Conservation (phyloP, 2,888 invertebrate genomes). For the Cabera pusaria region DNA sequence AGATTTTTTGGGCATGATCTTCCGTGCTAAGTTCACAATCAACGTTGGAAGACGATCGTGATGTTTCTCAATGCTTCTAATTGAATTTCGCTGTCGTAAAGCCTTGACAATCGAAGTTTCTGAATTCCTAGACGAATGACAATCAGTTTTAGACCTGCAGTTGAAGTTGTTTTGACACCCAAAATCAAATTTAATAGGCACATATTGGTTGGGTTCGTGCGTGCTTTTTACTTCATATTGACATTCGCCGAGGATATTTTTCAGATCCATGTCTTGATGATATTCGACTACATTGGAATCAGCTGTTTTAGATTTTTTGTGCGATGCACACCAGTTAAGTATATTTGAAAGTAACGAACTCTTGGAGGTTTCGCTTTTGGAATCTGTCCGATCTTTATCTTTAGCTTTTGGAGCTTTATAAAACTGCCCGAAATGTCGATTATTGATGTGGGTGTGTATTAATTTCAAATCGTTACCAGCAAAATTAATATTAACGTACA, state of each 20-base stretch:
- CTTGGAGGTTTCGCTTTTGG: slow-evolving; percentile 28
- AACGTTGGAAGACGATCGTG: slow-evolving; percentile 38
- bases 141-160: too few species aligned
- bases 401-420: slow-evolving; percentile 35
- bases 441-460: slow-evolving; percentile 30
- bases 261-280: neutral
- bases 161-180: slow-evolving; percentile 47
- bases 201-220: slow-evolving; percentile 28
- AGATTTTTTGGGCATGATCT: slow-evolving; percentile 39
- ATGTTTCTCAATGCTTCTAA: slow-evolving; percentile 31
- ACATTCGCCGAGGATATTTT: too few species aligned
- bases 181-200: slow-evolving; percentile 37
- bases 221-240: slow-evolving; percentile 1
- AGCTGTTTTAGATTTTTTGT: slow-evolving; percentile 15
- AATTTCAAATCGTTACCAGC: too few species aligned
- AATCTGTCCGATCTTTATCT: slow-evolving; percentile 14
- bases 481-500: too few species aligned
- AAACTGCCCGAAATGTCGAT: slow-evolving; percentile 38
- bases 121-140: too few species aligned
- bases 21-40: slow-evolving; percentile 41
- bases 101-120: too few species aligned
- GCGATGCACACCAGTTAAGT: slow-evolving; percentile 40
- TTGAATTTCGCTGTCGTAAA: too few species aligned
- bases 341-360: slow-evolving; percentile 32
- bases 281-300: slow-evolving; percentile 3